Percentiles rank a stretch among this genome's conserved stretches.
Conservation (phyloP, 2,113 vertebrate species). For the Microtus ochrogaster region DNA sequence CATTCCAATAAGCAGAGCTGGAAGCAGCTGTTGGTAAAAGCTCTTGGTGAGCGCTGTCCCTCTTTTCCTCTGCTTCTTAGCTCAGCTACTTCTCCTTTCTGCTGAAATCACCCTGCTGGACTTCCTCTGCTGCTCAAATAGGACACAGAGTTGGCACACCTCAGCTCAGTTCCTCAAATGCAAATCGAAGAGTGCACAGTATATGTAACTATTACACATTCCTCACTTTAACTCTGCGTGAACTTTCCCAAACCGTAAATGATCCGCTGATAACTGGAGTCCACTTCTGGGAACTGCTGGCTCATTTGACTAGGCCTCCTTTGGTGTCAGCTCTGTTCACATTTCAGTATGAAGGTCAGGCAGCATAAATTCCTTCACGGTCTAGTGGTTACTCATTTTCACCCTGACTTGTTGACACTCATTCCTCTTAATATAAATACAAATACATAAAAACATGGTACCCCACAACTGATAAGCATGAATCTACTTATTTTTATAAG, state of each 20-base stretch:
- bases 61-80: constrained; percentile 24
- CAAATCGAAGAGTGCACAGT: constrained; percentile 47
- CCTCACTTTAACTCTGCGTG: constrained; percentile 74
- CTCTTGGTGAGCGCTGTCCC: constrained; percentile 15
- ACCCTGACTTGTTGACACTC: constrained; percentile 9
- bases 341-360: neutral
- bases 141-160: constrained; percentile 42
- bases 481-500: constrained; percentile 7
- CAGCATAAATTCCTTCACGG: neutral
- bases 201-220: constrained; percentile 18
- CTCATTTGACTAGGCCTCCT: constrained; percentile 4
- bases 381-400: neutral
- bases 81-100: constrained; percentile 76
- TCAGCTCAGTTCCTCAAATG: constrained; percentile 72
- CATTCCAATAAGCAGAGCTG: neutral
- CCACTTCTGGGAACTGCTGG: constrained; percentile 57
- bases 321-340: neutral
- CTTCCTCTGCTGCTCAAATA: constrained; percentile 70
- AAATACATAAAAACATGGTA: neutral
- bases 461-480: neutral
- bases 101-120: constrained; percentile 56
- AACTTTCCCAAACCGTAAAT: constrained; percentile 66
- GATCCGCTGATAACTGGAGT: neutral
- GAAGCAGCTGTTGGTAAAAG: neutral
- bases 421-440: neutral